Evolutionary conservation across 2,797 vertebrate species (phyloP).

Genomic region (Podarcis siculus): DNA sequence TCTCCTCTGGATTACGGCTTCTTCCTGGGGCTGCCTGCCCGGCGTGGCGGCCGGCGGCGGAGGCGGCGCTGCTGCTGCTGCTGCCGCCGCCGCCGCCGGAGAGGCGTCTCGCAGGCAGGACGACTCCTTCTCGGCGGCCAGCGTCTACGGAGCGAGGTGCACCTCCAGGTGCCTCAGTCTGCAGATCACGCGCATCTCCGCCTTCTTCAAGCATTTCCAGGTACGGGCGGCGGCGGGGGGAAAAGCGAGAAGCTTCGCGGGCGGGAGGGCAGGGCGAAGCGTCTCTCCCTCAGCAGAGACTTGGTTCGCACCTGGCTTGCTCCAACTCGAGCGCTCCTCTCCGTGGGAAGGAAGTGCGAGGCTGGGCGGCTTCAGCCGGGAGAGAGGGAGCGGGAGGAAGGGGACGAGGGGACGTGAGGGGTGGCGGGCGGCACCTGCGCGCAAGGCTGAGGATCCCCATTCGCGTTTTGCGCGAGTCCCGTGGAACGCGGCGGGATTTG

Average conservation of each 20-base stretch:
- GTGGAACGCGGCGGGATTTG: neutral
- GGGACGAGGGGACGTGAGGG: too few relatives aligned
- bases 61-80: conserved; percentile 49
- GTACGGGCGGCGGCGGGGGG: conserved; percentile 69
- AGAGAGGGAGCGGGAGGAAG: fast-evolving
- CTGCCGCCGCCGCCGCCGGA: conserved; percentile 40
- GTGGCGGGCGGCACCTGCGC: neutral
- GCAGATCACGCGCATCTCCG: conserved; percentile 96
- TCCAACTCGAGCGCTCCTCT: neutral
- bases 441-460: neutral
- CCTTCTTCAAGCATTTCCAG: conserved; percentile 92
- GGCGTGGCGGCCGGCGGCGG: conserved; percentile 44
- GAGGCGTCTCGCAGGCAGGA: conserved; percentile 83
- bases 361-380: too few relatives aligned
- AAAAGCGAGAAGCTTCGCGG: too few relatives aligned
- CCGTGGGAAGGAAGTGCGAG: neutral
- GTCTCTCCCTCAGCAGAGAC: too few relatives aligned
- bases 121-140: conserved; percentile 84
- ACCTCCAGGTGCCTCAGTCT: conserved; percentile 93
- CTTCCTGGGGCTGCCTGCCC: conserved; percentile 74
- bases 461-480: neutral
- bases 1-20: conserved; percentile 85
- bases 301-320: neutral
- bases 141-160: conserved; percentile 90
- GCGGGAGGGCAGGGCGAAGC: neutral